These are phyloP conservation scores for Drosophila ananassae DNA, from an alignment of 1,140 invertebrate species.

Conservation along the genomic window DNA sequence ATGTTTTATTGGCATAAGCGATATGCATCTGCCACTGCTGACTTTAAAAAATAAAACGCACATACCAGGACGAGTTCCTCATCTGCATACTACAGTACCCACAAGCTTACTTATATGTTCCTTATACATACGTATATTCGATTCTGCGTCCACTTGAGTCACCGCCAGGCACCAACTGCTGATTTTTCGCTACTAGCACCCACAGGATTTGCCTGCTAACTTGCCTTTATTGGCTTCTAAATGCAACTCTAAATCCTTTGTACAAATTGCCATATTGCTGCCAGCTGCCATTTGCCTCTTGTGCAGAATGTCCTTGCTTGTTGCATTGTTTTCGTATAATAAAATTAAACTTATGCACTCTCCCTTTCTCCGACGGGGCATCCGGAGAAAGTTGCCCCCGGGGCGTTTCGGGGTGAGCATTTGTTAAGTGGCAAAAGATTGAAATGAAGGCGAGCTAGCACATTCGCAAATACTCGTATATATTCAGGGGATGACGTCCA, in stretches of 20 bases:
- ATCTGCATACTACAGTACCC: not conserved
- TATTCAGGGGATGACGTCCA: slow-evolving; percentile 50
- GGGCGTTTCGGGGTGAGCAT: slow-evolving; percentile 59
- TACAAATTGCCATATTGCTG: slow-evolving; percentile 71
- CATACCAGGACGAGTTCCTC: slow-evolving; percentile 1
- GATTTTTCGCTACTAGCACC: slow-evolving; percentile 39
- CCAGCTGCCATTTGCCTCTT: slow-evolving; percentile 16
- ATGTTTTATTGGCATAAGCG: slow-evolving; percentile 7
- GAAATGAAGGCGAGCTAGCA: slow-evolving; percentile 68
- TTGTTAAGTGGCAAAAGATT: slow-evolving; percentile 81
- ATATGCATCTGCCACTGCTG: slow-evolving; percentile 3
- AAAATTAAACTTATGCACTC: slow-evolving; percentile 80
- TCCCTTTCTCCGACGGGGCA: slow-evolving; percentile 10
- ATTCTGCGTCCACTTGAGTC: slow-evolving; percentile 36
- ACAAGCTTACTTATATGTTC: not conserved
- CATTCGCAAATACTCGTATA: slow-evolving; percentile 30
- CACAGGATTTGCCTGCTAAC: slow-evolving; percentile 61
- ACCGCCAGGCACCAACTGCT: slow-evolving; percentile 27
- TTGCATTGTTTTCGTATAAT: slow-evolving; percentile 81
- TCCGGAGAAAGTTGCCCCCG: slow-evolving; percentile 10
- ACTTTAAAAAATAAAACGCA: slow-evolving; percentile 6
- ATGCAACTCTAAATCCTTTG: slow-evolving; percentile 77
- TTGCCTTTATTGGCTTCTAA: slow-evolving; percentile 77
- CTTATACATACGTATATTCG: not conserved
- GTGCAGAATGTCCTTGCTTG: slow-evolving; percentile 46